A percentile compares a stretch with the other conserved stretches of the same genome.
Evolutionary conservation across 2,888 invertebrate species (phyloP).

Genomic region (Stomorhina lunata): DNA sequence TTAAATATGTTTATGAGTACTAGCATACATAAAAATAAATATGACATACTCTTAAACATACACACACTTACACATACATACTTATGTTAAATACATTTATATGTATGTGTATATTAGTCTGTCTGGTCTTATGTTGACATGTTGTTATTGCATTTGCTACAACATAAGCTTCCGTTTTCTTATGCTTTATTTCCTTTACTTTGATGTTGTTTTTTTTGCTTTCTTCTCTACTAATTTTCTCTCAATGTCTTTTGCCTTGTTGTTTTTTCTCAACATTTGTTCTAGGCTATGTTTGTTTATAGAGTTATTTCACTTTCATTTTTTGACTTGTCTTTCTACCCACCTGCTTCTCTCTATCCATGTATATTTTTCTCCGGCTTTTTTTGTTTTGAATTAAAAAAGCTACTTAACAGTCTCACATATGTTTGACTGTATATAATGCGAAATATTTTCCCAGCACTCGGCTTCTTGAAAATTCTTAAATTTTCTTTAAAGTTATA

Average conservation of each 20-base stretch:
- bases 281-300: neutral
- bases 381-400: too few relatives aligned
- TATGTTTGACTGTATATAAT: too few relatives aligned
- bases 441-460: too few relatives aligned
- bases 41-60: too few relatives aligned
- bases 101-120: neutral
- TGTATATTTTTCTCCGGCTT: too few relatives aligned
- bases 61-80: neutral
- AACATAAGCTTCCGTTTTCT: slow-evolving; percentile 46
- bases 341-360: too few relatives aligned
- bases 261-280: neutral
- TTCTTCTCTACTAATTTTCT: neutral
- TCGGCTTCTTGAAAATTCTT: too few relatives aligned
- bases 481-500: too few relatives aligned
- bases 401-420: too few relatives aligned
- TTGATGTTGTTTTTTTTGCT: slow-evolving; percentile 44
- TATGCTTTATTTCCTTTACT: slow-evolving; percentile 43
- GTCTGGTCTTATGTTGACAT: slow-evolving; percentile 15
- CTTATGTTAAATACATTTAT: neutral
- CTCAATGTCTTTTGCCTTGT: neutral
- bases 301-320: slow-evolving; percentile 8
- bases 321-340: neutral
- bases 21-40: neutral
- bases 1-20: too few relatives aligned
- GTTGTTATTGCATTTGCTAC: slow-evolving; percentile 36